Base-by-base conservation (phyloP, 2,888 invertebrate genomes). In the Norana najaformis region DNA sequence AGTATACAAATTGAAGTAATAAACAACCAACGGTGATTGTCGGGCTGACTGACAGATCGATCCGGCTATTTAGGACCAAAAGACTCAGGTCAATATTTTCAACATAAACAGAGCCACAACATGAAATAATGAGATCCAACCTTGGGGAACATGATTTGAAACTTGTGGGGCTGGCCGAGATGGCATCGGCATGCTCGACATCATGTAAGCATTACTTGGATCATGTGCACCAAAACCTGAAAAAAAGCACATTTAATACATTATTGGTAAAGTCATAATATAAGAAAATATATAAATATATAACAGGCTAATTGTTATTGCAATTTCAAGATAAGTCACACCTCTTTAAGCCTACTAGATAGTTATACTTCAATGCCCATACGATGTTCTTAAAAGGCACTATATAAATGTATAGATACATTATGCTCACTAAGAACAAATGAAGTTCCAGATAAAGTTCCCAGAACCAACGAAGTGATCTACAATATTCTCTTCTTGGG, bases 121-220 rank as follows among this genome's bases (percentile, higher is more conserved):
- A 69, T 69, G n/a, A 69, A 69, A n/a, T 69, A 69, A 69, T 8
- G 30, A 69, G n/a, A n/a, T n/a, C 37, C 36, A 85, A 85, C 85
- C 85, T 37, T 85, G 85, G 35, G 85, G 34, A 85, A 85, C 85
- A 85, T 85, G 85, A 85, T 85, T 85, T 85, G 85, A 85, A 85
- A 85, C 85, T 36, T 35, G 37, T 23, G 85, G 85, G 18, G 36
- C 85, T 35, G 85, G 37, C 23, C 85, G 85, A 85, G 85, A 85
- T 37, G 35, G 85, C 85, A 85, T 85, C 34, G 35, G 85, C 85
- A 85, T 85, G 85, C 18, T 85, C 35, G 85, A 85, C 85, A 85
- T 85, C 85, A 85, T 85, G 85, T 85, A 85, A 37, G 85, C 85
- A 85, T 85, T 85, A 85, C 85, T 85, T 37, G 85, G 85, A 85